Conservation (phyloP, 1,140 invertebrate species). For the Chironomus tepperi region DNA sequence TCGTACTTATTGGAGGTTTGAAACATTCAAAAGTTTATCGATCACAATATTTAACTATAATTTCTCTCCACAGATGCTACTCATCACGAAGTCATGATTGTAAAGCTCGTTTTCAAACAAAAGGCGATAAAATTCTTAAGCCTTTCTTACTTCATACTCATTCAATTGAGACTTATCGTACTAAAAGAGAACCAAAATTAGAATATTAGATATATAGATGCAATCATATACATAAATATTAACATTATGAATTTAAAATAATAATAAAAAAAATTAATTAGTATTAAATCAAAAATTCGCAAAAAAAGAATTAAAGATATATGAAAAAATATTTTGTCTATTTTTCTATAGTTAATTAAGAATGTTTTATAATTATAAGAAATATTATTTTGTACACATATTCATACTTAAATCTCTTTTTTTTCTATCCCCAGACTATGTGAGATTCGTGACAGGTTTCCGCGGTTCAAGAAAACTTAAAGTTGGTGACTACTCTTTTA, state of each 20-base stretch:
- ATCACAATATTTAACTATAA: background rate
- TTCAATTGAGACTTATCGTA: background rate
- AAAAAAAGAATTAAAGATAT: background rate
- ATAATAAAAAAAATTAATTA: background rate
- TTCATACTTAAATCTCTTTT: background rate
- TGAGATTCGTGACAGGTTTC: constrained; percentile 38
- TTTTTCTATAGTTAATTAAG: background rate
- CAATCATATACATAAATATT: too few relatives aligned
- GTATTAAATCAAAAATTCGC: background rate
- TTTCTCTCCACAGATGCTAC: background rate
- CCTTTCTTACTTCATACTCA: constrained; percentile 8
- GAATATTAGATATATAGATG: too few relatives aligned
- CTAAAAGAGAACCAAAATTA: too few relatives aligned
- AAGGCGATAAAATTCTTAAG: background rate
- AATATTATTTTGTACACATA: background rate
- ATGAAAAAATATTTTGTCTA: background rate
- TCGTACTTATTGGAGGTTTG: constrained; percentile 9
- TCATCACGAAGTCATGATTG: background rate
- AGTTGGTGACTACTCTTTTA: constrained; percentile 38
- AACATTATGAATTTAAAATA: too few relatives aligned
- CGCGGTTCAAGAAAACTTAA: constrained; percentile 39
- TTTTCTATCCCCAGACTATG: constrained; percentile 29
- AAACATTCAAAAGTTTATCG: background rate
- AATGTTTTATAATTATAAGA: background rate
- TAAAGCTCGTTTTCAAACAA: constrained; percentile 1